Conservation (phyloP, 2,888 invertebrate genomes). For the Tenthredo scrophulariae region DNA sequence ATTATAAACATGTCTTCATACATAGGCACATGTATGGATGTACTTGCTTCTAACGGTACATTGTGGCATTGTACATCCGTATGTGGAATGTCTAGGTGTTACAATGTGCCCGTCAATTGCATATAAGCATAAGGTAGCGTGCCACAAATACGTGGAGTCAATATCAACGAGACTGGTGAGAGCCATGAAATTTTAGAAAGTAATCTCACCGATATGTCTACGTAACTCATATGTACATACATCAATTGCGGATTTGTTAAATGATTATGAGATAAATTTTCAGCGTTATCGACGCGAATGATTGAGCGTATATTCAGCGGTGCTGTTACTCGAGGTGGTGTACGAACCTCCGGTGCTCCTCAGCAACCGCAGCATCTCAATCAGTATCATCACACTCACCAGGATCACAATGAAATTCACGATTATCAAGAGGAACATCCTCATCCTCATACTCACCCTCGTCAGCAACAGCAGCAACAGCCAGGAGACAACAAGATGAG, state of each 20-base stretch:
- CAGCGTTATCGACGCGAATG: slow-evolving; percentile 97
- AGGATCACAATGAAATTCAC: slow-evolving; percentile 56
- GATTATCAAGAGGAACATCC: slow-evolving; percentile 13
- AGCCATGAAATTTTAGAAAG: neutral
- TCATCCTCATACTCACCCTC: neutral
- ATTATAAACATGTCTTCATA: neutral
- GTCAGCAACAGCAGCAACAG: neutral
- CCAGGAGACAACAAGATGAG: slow-evolving; percentile 91
- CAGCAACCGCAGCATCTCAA: slow-evolving; percentile 58
- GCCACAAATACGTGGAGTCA: neutral
- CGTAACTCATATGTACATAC: neutral
- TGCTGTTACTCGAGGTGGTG: slow-evolving; percentile 92
- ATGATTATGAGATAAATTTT: slow-evolving; percentile 65
- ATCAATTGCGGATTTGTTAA: no score
- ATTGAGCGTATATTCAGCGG: slow-evolving; percentile 98
- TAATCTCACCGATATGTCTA: neutral
- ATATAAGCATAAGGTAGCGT: no score
- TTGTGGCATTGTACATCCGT: no score
- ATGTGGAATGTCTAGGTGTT: no score
- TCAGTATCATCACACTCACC: slow-evolving; percentile 5
- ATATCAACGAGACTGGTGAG: neutral
- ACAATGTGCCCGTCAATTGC: no score
- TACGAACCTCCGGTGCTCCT: slow-evolving; percentile 74
- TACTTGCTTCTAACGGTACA: no score
- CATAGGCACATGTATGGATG: no score